A percentile compares a stretch with the other conserved stretches of the same genome.
Evolutionary conservation across 2,888 invertebrate genomes (phyloP).

Genomic region (Aricia artaxerxes): DNA sequence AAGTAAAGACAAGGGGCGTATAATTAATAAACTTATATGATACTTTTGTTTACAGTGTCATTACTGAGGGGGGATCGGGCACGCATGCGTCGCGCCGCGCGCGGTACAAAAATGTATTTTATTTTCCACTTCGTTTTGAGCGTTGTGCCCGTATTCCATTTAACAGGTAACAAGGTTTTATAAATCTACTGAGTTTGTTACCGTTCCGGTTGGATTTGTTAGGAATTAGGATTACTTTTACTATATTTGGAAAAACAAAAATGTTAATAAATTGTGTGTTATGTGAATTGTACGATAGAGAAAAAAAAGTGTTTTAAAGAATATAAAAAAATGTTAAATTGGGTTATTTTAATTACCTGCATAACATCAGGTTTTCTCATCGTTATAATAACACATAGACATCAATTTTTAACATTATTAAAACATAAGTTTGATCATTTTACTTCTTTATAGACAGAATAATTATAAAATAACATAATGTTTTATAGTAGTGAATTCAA

Average conservation of each 20-base stretch:
- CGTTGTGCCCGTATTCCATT: not conserved
- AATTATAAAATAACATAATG: not conserved
- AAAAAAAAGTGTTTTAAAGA: not conserved
- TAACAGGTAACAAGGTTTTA: conserved; percentile 3
- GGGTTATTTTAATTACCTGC: too few relatives aligned
- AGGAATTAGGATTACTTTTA: not conserved
- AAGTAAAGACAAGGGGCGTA: conserved; percentile 76
- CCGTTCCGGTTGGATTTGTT: not conserved
- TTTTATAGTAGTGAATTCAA: not conserved
- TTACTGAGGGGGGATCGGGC: conserved; percentile 56
- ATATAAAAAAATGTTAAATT: not conserved
- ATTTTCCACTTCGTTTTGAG: conserved; percentile 3
- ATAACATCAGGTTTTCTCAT: too few relatives aligned
- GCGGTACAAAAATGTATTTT: not conserved
- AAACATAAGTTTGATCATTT: not conserved
- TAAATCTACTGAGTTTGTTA: conserved; percentile 8
- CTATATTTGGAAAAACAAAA: not conserved
- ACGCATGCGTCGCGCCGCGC: not conserved
- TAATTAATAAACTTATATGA: conserved; percentile 82
- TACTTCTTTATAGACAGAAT: not conserved
- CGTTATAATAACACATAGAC: not conserved
- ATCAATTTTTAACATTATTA: not conserved
- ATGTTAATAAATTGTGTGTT: not conserved
- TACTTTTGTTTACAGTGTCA: conserved; percentile 81
- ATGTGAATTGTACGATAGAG: not conserved